Percentiles rank a stretch among this genome's conserved stretches.
Evolutionary conservation across 2,888 invertebrate species (phyloP).

Genomic region (Leucophenga montana): DNA sequence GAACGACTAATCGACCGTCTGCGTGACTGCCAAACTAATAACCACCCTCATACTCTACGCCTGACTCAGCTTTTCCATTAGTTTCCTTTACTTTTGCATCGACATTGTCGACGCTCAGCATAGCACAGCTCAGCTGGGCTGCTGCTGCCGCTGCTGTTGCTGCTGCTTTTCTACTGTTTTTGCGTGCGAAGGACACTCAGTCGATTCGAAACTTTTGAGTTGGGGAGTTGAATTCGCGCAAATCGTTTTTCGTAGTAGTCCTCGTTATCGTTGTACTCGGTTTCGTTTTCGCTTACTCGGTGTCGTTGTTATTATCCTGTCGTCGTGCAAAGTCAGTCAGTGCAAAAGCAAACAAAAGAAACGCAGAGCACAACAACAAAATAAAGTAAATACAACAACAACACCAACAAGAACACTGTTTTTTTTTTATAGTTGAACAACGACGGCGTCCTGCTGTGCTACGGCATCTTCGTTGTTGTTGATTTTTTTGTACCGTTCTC

Average conservation of each 20-base stretch:
- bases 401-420: constrained; percentile 21
- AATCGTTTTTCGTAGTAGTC: constrained; percentile 35
- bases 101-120: background rate
- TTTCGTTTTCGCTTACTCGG: background rate
- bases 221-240: constrained; percentile 62
- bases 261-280: background rate
- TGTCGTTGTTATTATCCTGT: background rate
- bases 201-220: constrained; percentile 67
- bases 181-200: constrained; percentile 63
- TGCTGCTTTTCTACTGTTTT: constrained; percentile 16
- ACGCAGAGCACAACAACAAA: constrained; percentile 12
- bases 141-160: background rate
- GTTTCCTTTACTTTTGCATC: background rate
- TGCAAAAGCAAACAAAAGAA: constrained; percentile 25
- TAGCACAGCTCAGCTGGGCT: background rate
- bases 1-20: constrained; percentile 14
- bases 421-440: constrained; percentile 21
- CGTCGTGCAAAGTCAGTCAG: constrained; percentile 1
- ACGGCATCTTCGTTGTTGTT: too few species aligned
- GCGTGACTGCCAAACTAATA: background rate
- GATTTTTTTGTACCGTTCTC: constrained; percentile 11
- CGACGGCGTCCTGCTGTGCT: too few species aligned
- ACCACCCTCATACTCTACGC: background rate
- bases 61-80: background rate
- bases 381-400: too few species aligned